Evolutionary conservation across 1,140 invertebrate species (phyloP), one percentile per base, ranked within the genome.

Genomic region (Rhizoglyphus robini): DNA sequence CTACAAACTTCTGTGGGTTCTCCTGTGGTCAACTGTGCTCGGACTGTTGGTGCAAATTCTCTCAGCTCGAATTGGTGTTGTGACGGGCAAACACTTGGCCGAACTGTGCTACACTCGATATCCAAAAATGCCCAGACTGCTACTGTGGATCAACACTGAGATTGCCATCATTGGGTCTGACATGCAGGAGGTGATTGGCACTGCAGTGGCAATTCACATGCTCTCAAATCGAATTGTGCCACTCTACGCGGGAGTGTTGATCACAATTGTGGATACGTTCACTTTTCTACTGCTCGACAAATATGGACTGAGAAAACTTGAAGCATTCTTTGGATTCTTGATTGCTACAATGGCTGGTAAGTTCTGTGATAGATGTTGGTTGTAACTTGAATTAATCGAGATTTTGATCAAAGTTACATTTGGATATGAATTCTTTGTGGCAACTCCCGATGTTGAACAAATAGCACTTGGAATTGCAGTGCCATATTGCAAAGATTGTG

Each of bases 151-250:
- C 48, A 94, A 94, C 90, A 84, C 91, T 38, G 91, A 95, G 78
- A 86, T 95, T 68, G 90, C 91, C 11, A 93, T 95, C 69, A 92
- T 95, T 72, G 88, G 89, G 23, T 90, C 87, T 27, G 90, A 93
- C 75, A 93, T 94, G 88, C 90, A 92, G 75, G 89, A 90, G 79
- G 87, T 90, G 38, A 91, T 93, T 71, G 90, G 90, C 64, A 92
- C 90, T 31, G 86, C 90, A 15, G 91, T 92, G 72, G 88, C 91
- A 30, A 80, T 95, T 68, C 90, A 88, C 76, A 76, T 95, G n/a
- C 76, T 95, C 41, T 88, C 88, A 20, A 86, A 88, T 77, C 13
- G 67, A 1, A 18, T 88, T 65, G 84, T 95, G 74, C 88, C 88
- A 67, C 75, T 94, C 63, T 94, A 84, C 81, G 85, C 74, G 41